Base-by-base conservation (phyloP, 2,888 invertebrate genomes). In the Apamea sordens region DNA sequence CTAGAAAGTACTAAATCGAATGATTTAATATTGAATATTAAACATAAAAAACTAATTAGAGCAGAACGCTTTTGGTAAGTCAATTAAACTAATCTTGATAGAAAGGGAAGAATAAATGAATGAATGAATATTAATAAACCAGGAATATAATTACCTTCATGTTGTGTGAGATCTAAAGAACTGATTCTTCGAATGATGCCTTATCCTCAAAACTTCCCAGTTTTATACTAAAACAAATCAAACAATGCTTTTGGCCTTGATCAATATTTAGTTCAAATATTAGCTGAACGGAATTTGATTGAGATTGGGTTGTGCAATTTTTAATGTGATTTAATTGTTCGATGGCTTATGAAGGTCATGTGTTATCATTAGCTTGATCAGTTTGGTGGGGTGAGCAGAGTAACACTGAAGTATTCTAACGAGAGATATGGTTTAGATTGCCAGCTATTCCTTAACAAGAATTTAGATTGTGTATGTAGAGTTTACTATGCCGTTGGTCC, bases 211-310 rank as follows among this genome's bases (percentile, higher is more conserved):
- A 47, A 69, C 69, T 67, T 73, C 73, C 86, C 84, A 87, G 91
- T 94, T 95, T 93, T 96, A 96, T 95, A 94, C 91, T 87, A 90
- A 93, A 91, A 91, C 89, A 92, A 88, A 83, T 90, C 91, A 92
- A 93, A 93, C 90, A 93, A 89, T 89, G 75, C 24, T 0, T 6
- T 79, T 87, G 90, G 86, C 92, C 91, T 91, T 91, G 90, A 89
- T 91, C 69, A 74, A 75, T 0, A 80, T 73, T 59, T 64, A 73
- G 67, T 77, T 65, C 83, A 85, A 89, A 89, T 87, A 89, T 90
- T 89, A 67, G 68, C 65, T 88, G 84, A 90, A 85, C 85, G 77
- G 73, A 83, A 77, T 90, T 79, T 86, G 72, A 89, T 87, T 84
- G 76, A 80, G 70, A 76, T 89, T 65, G 70, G 65, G 79, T 89